Conservation (phyloP, 1,140 invertebrate species). For the Papilio polytes region DNA sequence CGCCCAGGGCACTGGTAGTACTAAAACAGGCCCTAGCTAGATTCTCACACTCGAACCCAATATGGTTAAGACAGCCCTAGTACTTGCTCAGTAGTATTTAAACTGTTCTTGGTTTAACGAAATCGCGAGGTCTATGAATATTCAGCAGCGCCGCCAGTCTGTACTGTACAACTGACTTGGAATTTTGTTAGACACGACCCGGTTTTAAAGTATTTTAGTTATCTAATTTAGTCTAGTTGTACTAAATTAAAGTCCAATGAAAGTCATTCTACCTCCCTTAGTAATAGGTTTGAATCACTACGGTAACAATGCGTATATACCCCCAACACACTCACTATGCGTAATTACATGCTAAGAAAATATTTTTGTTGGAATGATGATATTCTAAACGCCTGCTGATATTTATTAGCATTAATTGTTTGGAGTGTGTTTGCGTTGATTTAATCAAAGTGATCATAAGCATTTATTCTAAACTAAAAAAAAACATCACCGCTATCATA, state of each 20-base stretch:
- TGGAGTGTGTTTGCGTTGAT: neutral
- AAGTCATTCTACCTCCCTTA: too few species aligned
- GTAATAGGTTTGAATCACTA: too few species aligned
- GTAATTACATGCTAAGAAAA: neutral
- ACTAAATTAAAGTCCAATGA: too few species aligned
- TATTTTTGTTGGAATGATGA: neutral
- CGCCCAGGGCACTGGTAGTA: too few species aligned
- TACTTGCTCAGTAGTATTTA: neutral
- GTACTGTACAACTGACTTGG: neutral
- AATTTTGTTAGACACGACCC: neutral
- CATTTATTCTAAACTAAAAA: too few species aligned
- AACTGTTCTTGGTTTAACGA: neutral
- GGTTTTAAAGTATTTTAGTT: neutral
- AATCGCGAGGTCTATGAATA: neutral
- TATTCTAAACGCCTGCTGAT: neutral
- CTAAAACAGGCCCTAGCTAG: too few species aligned
- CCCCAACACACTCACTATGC: too few species aligned
- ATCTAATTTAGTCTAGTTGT: neutral
- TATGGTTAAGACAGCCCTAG: too few species aligned
- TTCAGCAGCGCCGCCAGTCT: neutral
- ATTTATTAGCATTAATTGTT: slow-evolving; percentile 8
- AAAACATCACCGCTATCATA: too few species aligned
- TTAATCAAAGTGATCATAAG: neutral
- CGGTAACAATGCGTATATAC: too few species aligned
- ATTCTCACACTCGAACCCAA: too few species aligned